Percentiles rank a stretch among this genome's conserved stretches.
phyloP scores from a whole-genome alignment of 2,113 vertebrate genomes.

The Heliornis fulica region DNA sequence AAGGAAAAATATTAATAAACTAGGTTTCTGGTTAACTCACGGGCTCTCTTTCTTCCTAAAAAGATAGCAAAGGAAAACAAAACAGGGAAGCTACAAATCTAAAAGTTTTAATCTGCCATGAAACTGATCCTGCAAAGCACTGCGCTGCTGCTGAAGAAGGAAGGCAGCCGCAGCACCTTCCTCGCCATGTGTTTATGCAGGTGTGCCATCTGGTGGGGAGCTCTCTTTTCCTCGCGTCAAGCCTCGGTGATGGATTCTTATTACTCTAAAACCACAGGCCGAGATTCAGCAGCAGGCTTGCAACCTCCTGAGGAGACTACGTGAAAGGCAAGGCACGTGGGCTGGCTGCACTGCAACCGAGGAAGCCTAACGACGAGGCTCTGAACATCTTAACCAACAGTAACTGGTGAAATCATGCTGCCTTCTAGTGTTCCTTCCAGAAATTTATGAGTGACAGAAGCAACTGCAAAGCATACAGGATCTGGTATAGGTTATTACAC shows the following conservation, averaged over 20 bases:
- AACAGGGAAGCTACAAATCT: not conserved
- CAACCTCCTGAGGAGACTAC: not conserved
- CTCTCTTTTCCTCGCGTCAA: not conserved
- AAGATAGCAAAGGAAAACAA: not conserved
- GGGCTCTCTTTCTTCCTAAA: not conserved
- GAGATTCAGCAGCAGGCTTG: not conserved
- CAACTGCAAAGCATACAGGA: not conserved
- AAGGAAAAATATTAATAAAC: not conserved
- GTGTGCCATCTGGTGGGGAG: conserved; percentile 63
- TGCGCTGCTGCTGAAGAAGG: not conserved
- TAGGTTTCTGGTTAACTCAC: not conserved
- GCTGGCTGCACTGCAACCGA: not conserved
- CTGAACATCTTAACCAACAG: not conserved
- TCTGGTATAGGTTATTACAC: not conserved
- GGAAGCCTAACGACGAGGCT: not conserved
- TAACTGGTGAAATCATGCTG: not conserved
- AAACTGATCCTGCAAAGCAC: not conserved
- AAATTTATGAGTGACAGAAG: not conserved
- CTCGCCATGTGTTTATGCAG: conserved; percentile 16
- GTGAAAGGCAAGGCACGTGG: not conserved
- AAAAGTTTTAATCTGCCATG: not conserved
- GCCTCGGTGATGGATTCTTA: not conserved
- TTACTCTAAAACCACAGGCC: not conserved
- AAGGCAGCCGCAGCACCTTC: not conserved
- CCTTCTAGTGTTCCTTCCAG: not conserved